Base-by-base conservation (phyloP, 2,888 invertebrate species). In the Hemicrepidius hirtus region DNA sequence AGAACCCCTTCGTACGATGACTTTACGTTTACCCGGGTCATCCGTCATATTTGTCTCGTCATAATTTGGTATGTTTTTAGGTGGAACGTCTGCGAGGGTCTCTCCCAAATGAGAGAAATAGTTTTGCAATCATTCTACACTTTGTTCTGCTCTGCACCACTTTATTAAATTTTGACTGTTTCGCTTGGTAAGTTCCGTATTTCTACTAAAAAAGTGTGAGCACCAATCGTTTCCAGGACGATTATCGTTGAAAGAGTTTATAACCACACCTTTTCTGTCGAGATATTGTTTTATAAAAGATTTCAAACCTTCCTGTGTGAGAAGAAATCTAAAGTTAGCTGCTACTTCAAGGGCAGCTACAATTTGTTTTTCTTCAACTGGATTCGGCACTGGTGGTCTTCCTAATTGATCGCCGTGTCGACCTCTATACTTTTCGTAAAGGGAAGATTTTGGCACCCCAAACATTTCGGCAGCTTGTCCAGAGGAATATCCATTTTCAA, bases 91-190 rank as follows among this genome's bases (percentile, higher is more conserved):
- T 9, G n/a, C 5, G 6, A 53, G 2, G 16, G 9, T 21, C 2
- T 7, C n/a, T 53, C 21, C 72, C 37, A 77, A 62, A 37, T 77
- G 57, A 40, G 74, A 60, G 74, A 78, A 81, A 73, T 78, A 79
- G 13, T 69, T 53, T 55, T 77, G 71, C 44, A 70, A 40, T 53
- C 67, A 46, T 32, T 74, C 68, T 40, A 66, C 50, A 41, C 60
- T 49, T 63, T 64, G 44, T 55, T 20, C n/a, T 5, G 53, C 53
- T 21, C 5, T 53, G 13, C 53, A 53, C 1, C n/a, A 4, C 21
- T 53, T 53, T 53, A 53, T n/a, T n/a, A n/a, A n/a, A 16, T 53
- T 53, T 53, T 53, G 21, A 7, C 21, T 21, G n/a, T 53, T 53
- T 20, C 53, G 2, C 10, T 53, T 53, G 2, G n/a, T 10, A 21